Percentiles rank a stretch among this genome's conserved stretches.
Evolutionary conservation across 2,888 invertebrate genomes (phyloP).

Genomic region (Apamea sordens): DNA sequence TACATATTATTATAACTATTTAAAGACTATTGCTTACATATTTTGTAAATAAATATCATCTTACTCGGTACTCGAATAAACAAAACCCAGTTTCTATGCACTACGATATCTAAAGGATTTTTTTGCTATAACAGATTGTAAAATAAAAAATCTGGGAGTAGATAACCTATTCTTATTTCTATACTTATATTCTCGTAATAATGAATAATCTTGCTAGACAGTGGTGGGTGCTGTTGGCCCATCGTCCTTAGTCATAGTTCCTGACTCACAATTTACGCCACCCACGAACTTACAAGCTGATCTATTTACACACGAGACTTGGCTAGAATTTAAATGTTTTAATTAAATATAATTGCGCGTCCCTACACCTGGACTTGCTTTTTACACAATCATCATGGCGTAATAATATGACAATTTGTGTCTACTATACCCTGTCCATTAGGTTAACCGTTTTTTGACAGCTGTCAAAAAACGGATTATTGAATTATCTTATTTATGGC

Average conservation of each 20-base stretch:
- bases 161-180: not conserved
- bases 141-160: too few relatives aligned
- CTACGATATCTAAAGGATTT: too few relatives aligned
- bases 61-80: too few relatives aligned
- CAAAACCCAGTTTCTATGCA: too few relatives aligned
- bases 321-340: conserved; percentile 18
- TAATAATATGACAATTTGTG: not conserved
- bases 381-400: not conserved
- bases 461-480: too few relatives aligned
- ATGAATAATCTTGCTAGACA: conserved; percentile 29
- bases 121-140: too few relatives aligned
- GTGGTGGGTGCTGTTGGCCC: conserved; percentile 36
- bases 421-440: not conserved
- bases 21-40: too few relatives aligned
- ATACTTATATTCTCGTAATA: conserved; percentile 15
- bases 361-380: not conserved
- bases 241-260: conserved; percentile 38
- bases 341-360: conserved; percentile 6
- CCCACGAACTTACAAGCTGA: conserved; percentile 34
- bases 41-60: too few relatives aligned
- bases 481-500: too few relatives aligned
- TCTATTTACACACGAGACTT: conserved; percentile 36
- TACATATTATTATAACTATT: too few relatives aligned
- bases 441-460: too few relatives aligned
- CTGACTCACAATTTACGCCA: conserved; percentile 42